Evolutionary conservation across 2,888 invertebrate species (phyloP), one percentile per base, ranked within the genome.

Genomic region (Loripinus fragilis): DNA sequence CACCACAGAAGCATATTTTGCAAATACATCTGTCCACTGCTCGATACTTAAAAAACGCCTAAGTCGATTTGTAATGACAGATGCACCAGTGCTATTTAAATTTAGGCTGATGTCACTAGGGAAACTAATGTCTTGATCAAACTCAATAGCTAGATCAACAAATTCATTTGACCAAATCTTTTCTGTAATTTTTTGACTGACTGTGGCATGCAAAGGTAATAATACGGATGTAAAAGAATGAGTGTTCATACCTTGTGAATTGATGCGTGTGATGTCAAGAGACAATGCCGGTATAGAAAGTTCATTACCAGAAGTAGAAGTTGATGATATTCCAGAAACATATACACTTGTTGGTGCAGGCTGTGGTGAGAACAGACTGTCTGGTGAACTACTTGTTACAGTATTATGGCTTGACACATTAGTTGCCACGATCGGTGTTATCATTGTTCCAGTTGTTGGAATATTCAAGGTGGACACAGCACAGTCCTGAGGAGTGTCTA

Each of bases 171-270:
- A 10, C 50, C 50, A 50, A 50, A 50, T 50, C 50, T 50, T 50
- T 12, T 50, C 50, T 20, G 10, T 50, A 50, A 50, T n/a, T n/a
- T 50, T 50, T 23, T 50, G 50, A 50, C 23, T 50, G 5, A 50
- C 50, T n/a, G 50, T 50, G n/a, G 50, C 50, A 50, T 50, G 50
- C 8, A 50, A 20, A 7, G 50, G 50, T n/a, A 50, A 50, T 50
- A 10, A 15, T n/a, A n/a, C n/a, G n/a, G n/a, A n/a, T n/a, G n/a
- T n/a, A n/a, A n/a, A n/a, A n/a, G n/a, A n/a, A n/a, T n/a, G n/a
- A n/a, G n/a, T n/a, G n/a, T n/a, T n/a, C n/a, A n/a, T n/a, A n/a
- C n/a, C n/a, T n/a, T n/a, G 50, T 7, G 10, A 10, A n/a, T 50
- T 15, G n/a, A 50, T 50, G 50, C n/a, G 50, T 50, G 50, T 23